Conservation (phyloP, 1,140 invertebrate species). For the Dendrolimus kikuchii region DNA sequence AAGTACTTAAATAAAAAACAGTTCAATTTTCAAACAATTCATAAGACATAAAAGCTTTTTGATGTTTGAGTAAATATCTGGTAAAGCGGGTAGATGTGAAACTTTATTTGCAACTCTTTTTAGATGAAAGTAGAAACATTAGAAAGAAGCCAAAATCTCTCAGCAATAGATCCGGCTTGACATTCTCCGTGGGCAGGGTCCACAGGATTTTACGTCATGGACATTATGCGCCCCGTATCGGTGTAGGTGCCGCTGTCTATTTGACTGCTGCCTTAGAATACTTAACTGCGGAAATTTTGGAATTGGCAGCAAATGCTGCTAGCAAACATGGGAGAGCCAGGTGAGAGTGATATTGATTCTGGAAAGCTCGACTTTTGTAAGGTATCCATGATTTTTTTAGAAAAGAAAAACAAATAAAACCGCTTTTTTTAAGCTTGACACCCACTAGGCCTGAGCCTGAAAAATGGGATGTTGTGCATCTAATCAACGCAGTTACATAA, state of each 20-base stretch:
- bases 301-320: slow-evolving; percentile 73
- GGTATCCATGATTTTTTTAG: neutral
- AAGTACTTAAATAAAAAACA: too few relatives aligned
- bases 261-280: slow-evolving; percentile 76
- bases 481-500: too few relatives aligned
- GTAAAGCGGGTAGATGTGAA: too few relatives aligned
- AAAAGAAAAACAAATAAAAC: neutral
- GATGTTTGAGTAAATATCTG: too few relatives aligned
- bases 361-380: neutral
- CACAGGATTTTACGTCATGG: slow-evolving; percentile 78
- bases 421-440: too few relatives aligned
- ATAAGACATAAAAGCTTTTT: too few relatives aligned
- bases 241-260: slow-evolving; percentile 78
- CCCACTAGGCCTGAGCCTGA: too few relatives aligned
- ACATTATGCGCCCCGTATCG: slow-evolving; percentile 76
- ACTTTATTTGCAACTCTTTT: too few relatives aligned
- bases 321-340: slow-evolving; percentile 67
- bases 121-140: neutral
- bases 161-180: slow-evolving; percentile 74
- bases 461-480: too few relatives aligned
- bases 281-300: slow-evolving; percentile 75
- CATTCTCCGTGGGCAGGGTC: slow-evolving; percentile 77
- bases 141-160: slow-evolving; percentile 15
- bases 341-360: slow-evolving; percentile 16
- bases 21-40: too few relatives aligned